Percentiles rank a stretch among this genome's conserved stretches.
Evolutionary conservation across 1,140 invertebrate genomes (phyloP).

Genomic region (Drusus annulatus): DNA sequence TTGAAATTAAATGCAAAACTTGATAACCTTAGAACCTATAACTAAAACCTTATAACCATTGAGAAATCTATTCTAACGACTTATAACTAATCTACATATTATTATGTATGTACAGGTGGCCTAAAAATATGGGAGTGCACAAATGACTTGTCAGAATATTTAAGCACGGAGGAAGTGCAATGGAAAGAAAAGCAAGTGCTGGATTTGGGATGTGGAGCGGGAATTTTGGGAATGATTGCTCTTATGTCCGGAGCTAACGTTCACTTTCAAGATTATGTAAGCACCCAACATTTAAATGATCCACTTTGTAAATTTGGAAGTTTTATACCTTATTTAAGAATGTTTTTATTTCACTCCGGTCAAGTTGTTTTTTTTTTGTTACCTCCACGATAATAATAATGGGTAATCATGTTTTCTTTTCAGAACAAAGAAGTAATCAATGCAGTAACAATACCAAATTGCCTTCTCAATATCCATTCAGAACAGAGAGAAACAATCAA

Average conservation of each 20-base stretch:
- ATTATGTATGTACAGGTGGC: slow-evolving; percentile 74
- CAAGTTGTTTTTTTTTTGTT: too few relatives aligned
- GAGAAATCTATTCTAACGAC: too few relatives aligned
- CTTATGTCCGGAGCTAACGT: slow-evolving; percentile 78
- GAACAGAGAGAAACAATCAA: slow-evolving; percentile 66
- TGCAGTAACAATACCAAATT: slow-evolving; percentile 84
- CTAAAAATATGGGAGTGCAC: slow-evolving; percentile 93
- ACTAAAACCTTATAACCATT: too few relatives aligned
- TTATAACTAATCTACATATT: too few relatives aligned
- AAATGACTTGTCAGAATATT: slow-evolving; percentile 80
- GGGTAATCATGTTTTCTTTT: slow-evolving; percentile 60
- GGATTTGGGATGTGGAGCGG: slow-evolving; percentile 91
- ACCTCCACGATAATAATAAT: too few relatives aligned
- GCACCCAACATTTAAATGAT: too few relatives aligned
- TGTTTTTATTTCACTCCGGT: too few relatives aligned
- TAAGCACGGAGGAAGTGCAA: slow-evolving; percentile 68
- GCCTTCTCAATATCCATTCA: slow-evolving; percentile 77
- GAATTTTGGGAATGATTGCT: slow-evolving; percentile 84
- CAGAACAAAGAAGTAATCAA: slow-evolving; percentile 86
- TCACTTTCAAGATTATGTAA: slow-evolving; percentile 94
- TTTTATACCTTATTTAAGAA: too few relatives aligned
- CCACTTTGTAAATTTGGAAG: too few relatives aligned
- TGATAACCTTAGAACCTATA: too few relatives aligned
- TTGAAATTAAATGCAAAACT: too few relatives aligned
- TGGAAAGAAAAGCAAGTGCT: slow-evolving; percentile 75